Evolutionary conservation across 2,888 invertebrate species (phyloP), one percentile per base, ranked within the genome.

Genomic region (Linyphia triangularis): DNA sequence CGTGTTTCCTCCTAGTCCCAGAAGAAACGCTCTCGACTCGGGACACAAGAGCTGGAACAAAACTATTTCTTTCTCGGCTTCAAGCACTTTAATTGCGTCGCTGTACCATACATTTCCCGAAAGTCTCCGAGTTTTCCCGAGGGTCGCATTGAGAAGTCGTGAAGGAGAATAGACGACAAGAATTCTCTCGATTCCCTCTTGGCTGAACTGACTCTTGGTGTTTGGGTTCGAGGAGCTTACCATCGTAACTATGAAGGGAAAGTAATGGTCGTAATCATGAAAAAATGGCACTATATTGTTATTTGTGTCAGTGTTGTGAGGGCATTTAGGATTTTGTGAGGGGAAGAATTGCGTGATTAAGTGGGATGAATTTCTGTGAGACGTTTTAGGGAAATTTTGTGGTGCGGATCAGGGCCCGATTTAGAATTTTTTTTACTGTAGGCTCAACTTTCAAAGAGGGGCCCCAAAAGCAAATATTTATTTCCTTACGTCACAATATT

Each of bases 81-180:
- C 63, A 30, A 51, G 61, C 37, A 61, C 77, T 77, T 59, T 77
- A 77, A 77, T 77, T 77, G 77, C 77, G 72, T 63, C 61, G 33
- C 37, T 22, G 61, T 61, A 24, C 77, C 61, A 61, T 77, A 33
- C 77, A 77, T 77, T 63, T 30, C 61, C 37, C 37, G 16, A 37
- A 77, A 59, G 61, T 61, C 61, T 61, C 37, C n/a, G 61, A 77
- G 22, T 10, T 24, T 37, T 77, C 77, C 77, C 77, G 37, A 24
- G 77, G 77, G 77, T n/a, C 24, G 24, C 77, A 77, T 77, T 63
- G 61, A 26, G 24, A 63, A 40, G 33, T 61, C 61, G 61, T 33
- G 37, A 61, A 61, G 61, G 59, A 63, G 77, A 77, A 77, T 77
- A 63, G 33, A 77, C 61, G 77, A 59, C 77, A 61, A 13, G 61